Base-by-base conservation (phyloP, 2,797 vertebrate species). In the Sebastes kiyomatsui region DNA sequence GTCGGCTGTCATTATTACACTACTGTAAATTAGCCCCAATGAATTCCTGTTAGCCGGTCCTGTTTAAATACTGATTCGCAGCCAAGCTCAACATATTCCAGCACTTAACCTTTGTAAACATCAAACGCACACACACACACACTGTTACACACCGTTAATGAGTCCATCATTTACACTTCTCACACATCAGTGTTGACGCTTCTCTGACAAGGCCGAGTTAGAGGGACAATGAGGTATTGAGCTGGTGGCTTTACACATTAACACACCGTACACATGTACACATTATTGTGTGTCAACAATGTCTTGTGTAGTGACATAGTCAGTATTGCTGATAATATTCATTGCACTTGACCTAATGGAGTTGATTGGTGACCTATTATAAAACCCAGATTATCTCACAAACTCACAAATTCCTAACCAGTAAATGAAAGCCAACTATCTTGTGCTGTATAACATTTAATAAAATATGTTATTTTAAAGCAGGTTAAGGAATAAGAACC, bases 41-140 rank as follows among this genome's bases (percentile, higher is more conserved):
- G 67, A 79, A 78, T 77, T 72, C 58, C 65, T 71, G 33, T 46
- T 27, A 73, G 67, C 59, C 46, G 4, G 14, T 52, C 81, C 54
- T 82, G 58, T 82, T 81, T 55, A 71, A 92, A 87, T 54, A 75
- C 59, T 12, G 58, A 81, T 61, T 83, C 68, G 58, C 67, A 80
- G 71, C 77, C 38, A 68, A 83, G 67, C 81, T 86, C 65, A 60
- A 84, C 78, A 73, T 54, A 88, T 79, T 82, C n/a, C n/a, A 80
- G 76, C 78, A 75, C 81, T 91, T 90, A 82, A 91, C 87, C 86
- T 85, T 71, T 60, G 76, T 61, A 62, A 83, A 84, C 83, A 81
- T 68, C 62, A 79, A 79, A 59, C 32, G n/a, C 54, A 62, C 75
- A 68, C 81, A 12, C 33, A 32, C 28, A 82, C 30, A 77, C 49